A percentile compares a stretch with the other conserved stretches of the same genome.
phyloP scores from a whole-genome alignment of 2,797 vertebrate species.

The Podarcis lilfordi region DNA sequence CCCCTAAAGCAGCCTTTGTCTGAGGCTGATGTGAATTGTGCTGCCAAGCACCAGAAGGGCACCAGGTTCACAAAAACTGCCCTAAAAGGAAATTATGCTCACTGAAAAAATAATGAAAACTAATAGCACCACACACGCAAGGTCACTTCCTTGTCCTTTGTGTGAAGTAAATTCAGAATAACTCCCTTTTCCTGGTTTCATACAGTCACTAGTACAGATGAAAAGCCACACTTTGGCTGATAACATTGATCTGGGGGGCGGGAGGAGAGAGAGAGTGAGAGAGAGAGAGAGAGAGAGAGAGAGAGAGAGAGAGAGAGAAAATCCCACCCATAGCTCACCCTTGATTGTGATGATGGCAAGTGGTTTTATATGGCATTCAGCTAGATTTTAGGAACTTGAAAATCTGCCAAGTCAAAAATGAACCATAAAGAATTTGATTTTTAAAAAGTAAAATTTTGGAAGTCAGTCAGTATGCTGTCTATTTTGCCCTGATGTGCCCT shows the following conservation, averaged over 20 bases:
- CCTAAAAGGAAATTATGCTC: neutral
- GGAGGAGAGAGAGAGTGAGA: too few relatives aligned
- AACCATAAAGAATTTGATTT: neutral
- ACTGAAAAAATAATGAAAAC: constrained; percentile 5
- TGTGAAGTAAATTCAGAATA: constrained; percentile 4
- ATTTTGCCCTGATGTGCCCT: neutral
- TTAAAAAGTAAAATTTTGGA: neutral
- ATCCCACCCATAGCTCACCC: neutral
- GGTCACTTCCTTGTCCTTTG: constrained; percentile 4
- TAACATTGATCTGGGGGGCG: neutral
- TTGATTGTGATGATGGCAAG: too few relatives aligned
- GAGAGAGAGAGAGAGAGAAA: neutral
- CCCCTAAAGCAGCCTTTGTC: too few relatives aligned
- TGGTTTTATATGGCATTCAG: neutral
- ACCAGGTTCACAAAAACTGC: neutral
- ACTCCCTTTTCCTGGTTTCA: constrained; percentile 12
- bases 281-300: too few relatives aligned
- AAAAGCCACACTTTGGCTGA: neutral
- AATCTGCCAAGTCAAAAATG: neutral
- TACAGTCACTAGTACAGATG: neutral
- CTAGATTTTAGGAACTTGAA: neutral
- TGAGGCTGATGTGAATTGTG: too few relatives aligned
- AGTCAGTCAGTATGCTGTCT: neutral
- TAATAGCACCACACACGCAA: neutral
- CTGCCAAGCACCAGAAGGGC: too few relatives aligned